Conservation (phyloP, 2,113 vertebrate genomes). For the Antechinus flavipes region DNA sequence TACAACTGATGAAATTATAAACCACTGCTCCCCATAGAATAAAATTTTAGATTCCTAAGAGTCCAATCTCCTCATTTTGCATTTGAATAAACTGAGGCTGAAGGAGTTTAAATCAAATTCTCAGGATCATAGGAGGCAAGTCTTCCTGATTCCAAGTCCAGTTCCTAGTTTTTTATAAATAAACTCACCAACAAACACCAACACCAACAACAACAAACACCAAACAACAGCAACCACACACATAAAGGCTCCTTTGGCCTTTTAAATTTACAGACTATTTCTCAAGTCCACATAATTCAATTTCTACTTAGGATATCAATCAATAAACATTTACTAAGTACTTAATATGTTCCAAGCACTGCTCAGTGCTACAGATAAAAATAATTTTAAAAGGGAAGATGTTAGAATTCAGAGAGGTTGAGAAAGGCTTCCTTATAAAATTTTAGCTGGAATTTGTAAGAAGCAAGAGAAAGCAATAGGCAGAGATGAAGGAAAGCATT, state of each 20-base stretch:
- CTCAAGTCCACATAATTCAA: background rate
- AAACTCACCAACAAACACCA: no score
- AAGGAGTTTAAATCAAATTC: background rate
- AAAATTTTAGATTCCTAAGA: background rate
- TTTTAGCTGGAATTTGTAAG: no score
- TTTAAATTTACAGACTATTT: background rate
- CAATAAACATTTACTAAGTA: no score
- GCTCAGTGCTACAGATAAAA: no score
- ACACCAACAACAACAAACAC: no score
- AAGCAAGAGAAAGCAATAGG: no score
- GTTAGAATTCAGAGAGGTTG: no score
- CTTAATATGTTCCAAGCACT: no score
- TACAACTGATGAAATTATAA: background rate
- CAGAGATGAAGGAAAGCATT: no score
- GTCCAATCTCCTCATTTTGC: background rate
- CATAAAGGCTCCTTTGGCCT: background rate
- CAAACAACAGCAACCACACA: background rate
- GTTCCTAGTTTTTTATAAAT: background rate
- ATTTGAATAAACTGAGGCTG: background rate
- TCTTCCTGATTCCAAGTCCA: background rate
- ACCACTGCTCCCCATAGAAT: background rate
- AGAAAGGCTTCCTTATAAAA: no score
- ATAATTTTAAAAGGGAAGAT: no score
- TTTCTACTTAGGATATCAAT: background rate
- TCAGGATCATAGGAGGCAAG: background rate